Percentiles rank a stretch among this genome's conserved stretches.
Conservation (phyloP, 37 sponge, comb jelly and placozoan genomes). For the Bolinopsis microptera region DNA sequence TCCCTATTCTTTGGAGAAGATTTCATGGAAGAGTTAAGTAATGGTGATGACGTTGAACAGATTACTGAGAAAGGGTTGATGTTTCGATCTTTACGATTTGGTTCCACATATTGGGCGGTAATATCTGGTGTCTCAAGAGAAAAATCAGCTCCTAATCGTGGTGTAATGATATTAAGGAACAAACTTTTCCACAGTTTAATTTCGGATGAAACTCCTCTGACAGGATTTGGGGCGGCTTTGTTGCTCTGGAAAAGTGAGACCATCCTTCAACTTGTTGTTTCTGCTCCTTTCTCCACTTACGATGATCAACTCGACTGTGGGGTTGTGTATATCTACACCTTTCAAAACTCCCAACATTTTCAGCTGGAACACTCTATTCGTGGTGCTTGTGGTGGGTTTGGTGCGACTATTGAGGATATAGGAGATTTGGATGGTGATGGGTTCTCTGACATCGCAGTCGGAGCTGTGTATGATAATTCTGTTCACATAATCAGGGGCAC, state of each 20-base stretch:
- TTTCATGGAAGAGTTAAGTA: not conserved
- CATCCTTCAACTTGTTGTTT: not conserved
- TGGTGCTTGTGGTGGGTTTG: not conserved
- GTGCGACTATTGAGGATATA: not conserved
- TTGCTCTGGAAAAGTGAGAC: not conserved
- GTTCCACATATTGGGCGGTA: not conserved
- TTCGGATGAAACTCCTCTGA: not conserved
- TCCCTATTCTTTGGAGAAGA: not conserved
- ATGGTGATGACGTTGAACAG: not conserved
- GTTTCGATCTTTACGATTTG: not conserved
- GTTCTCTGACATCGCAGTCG: not conserved
- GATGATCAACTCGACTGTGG: no score
- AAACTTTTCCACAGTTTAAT: not conserved
- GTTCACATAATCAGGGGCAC: not conserved
- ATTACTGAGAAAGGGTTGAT: not conserved
- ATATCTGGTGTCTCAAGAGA: not conserved
- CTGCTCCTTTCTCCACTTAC: not conserved
- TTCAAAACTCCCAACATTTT: not conserved
- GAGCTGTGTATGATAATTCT: slow-evolving; percentile 2
- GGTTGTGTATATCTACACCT: not conserved
- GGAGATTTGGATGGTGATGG: not conserved
- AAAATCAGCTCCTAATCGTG: not conserved
- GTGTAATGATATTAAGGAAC: not conserved
- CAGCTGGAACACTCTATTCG: not conserved
- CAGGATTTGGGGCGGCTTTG: not conserved